Percentiles rank a stretch among this genome's conserved stretches.
phyloP scores from a whole-genome alignment of 2,113 vertebrate species.

The Prinia subflava region DNA sequence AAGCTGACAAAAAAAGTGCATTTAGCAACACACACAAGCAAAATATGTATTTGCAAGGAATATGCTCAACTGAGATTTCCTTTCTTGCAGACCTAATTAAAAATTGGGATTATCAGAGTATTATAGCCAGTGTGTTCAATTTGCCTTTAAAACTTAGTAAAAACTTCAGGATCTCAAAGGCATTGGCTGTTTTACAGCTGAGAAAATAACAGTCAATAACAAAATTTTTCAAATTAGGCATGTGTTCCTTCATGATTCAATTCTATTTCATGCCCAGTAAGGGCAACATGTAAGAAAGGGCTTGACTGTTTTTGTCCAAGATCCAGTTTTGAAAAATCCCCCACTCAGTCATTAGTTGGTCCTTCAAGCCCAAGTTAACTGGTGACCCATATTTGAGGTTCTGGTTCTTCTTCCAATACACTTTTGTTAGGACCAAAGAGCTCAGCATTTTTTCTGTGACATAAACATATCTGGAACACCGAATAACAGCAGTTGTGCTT shows the following conservation, averaged over 20 bases:
- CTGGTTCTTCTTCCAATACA: not conserved
- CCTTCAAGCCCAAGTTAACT: not conserved
- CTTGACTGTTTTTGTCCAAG: not conserved
- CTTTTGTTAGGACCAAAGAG: not conserved
- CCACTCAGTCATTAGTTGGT: not conserved
- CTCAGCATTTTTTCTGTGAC: not conserved
- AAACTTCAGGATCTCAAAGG: not conserved
- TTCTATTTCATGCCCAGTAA: not conserved
- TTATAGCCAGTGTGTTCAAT: not conserved
- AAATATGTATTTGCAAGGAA: not conserved
- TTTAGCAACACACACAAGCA: not conserved
- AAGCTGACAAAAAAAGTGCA: not conserved
- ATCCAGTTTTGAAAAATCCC: not conserved
- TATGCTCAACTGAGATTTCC: not conserved
- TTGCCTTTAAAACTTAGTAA: not conserved
- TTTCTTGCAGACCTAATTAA: not conserved
- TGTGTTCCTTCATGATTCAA: not conserved
- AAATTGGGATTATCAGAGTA: not conserved
- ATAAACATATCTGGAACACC: not conserved
- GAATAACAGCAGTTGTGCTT: not conserved
- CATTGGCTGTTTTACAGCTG: not conserved
- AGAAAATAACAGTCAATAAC: not conserved
- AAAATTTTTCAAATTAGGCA: not conserved
- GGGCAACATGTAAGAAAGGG: not conserved
- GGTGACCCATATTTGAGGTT: not conserved